Conservation (phyloP, 2,113 vertebrate genomes). For the Saccopteryx bilineata region DNA sequence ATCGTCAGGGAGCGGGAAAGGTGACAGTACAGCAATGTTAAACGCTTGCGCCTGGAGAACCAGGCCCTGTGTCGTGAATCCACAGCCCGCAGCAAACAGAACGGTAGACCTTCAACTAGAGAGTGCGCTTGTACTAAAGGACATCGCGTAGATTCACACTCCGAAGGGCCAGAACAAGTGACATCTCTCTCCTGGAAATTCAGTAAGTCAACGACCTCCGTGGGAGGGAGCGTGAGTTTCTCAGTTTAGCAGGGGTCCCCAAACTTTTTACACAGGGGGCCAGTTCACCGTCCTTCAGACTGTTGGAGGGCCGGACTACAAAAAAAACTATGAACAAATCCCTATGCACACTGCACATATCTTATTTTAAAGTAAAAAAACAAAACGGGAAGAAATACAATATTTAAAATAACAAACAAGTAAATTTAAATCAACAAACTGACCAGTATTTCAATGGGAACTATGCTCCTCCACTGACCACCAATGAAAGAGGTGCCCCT, state of each 20-base stretch:
- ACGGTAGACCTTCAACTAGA: background rate
- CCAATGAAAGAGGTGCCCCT: no score
- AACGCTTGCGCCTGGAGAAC: background rate
- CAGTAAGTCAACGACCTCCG: background rate
- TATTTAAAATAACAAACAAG: no score
- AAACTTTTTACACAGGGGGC: no score
- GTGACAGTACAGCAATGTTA: background rate
- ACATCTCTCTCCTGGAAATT: conserved; percentile 44
- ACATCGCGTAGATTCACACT: background rate
- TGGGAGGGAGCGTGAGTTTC: background rate
- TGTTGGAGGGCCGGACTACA: no score
- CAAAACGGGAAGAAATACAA: no score
- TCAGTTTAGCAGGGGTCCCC: background rate
- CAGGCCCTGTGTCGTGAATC: background rate
- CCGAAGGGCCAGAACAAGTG: conserved; percentile 16
- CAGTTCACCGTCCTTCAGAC: no score
- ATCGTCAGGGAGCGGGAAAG: background rate
- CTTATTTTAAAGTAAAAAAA: no score
- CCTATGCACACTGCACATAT: no score
- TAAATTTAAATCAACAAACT: no score
- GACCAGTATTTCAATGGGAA: no score
- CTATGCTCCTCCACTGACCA: no score
- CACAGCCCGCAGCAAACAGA: background rate
- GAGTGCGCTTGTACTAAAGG: background rate
- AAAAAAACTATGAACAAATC: no score